Base-by-base conservation (phyloP, 2,113 vertebrate species). In the Tachycineta bicolor region DNA sequence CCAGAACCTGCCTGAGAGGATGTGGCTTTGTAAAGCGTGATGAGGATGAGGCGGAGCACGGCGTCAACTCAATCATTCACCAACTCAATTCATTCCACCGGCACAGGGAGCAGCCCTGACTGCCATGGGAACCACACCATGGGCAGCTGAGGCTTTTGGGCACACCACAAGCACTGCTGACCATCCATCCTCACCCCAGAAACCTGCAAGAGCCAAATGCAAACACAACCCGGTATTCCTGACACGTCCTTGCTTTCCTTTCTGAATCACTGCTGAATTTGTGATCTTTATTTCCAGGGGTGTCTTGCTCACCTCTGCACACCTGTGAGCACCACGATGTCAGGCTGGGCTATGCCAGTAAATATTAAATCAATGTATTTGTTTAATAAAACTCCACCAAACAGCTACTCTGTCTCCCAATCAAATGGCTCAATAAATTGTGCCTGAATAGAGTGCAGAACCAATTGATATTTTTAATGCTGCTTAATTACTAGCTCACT, bases 11-110 rank as follows among this genome's bases (percentile, higher is more conserved):
- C 47, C 69, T 17, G 26, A 60, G 71, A 15, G 26, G 46, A 14
- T 1, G 1, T 19, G 56, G 7, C 33, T 86, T 53, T 16, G 46
- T 28, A 55, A 10, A 19, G 37, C 0, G 18, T 1, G 1, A 12
- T 2, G 19, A 58, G 19, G 31, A 10, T 29, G 16, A 69, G 4
- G 58, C 15, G 39, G 26, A 77, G 43, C 43, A 20, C 16, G 12
- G n/a, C n/a, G 10, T 6, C 2, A 2, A 1, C 41, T n/a, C 20
- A 2, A 3, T 31, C 6, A 0, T 46, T 39, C 53, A 11, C 6
- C 2, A 2, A 1, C 41, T n/a, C 20, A 2, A 3, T 31, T 31
- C 6, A 0, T 46, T 39, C 53, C 46, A 12, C 11, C 8, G 8
- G 33, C 68, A 52, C 16, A 17, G 37, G 39, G 55, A 83, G 6